Evolutionary conservation across 1,140 invertebrate genomes (phyloP).

Genomic region (Mesaphorura yosii): DNA sequence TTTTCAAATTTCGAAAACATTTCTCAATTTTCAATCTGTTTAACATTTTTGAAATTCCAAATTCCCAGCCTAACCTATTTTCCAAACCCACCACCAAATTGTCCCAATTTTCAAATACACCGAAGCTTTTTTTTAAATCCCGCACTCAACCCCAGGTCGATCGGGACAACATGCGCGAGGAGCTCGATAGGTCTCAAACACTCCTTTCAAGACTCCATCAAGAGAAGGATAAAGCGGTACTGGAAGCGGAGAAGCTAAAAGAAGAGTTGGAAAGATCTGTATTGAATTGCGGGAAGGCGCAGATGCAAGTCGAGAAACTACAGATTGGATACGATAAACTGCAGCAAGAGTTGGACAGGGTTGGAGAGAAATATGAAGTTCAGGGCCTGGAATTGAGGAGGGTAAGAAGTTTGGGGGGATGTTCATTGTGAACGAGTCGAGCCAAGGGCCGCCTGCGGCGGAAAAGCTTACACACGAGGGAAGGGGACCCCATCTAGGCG

Average conservation of each 20-base stretch:
- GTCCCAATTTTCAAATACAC: too few relatives aligned
- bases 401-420: constrained; percentile 43
- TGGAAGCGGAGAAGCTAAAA: constrained; percentile 74
- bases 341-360: constrained; percentile 78
- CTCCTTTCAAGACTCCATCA: constrained; percentile 66
- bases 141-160: too few relatives aligned
- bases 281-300: constrained; percentile 73
- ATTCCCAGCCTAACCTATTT: too few relatives aligned
- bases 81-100: too few relatives aligned
- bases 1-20: too few relatives aligned
- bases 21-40: too few relatives aligned
- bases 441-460: background rate
- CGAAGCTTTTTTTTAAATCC: too few relatives aligned
- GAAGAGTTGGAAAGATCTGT: constrained; percentile 81
- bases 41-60: constrained; percentile 63
- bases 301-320: constrained; percentile 77
- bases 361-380: constrained; percentile 75
- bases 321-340: constrained; percentile 75
- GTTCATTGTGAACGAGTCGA: background rate
- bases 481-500: too few relatives aligned
- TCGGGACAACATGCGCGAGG: constrained; percentile 87
- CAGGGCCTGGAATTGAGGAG: constrained; percentile 63
- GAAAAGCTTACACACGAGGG: too few relatives aligned
- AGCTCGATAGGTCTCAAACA: constrained; percentile 66
- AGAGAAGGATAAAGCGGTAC: constrained; percentile 71